Percentiles rank a stretch among this genome's conserved stretches.
Evolutionary conservation across 2,797 vertebrate species (phyloP).

Genomic region (Delichon dasypus): DNA sequence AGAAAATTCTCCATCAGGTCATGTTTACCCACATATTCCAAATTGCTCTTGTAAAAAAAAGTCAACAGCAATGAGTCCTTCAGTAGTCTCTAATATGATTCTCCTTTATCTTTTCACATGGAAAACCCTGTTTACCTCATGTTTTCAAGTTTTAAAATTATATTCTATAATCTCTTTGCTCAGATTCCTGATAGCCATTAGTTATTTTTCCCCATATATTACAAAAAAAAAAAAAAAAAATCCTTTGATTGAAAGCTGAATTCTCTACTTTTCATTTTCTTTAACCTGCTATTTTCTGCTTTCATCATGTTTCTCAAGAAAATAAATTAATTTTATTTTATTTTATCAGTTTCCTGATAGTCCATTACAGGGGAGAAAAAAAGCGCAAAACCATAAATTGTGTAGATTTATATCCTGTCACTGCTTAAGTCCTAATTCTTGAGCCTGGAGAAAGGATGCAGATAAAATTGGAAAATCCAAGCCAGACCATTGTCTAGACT

Average conservation of each 20-base stretch:
- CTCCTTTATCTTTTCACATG: neutral
- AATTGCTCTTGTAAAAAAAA: neutral
- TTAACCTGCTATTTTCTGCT: neutral
- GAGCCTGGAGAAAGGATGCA: neutral
- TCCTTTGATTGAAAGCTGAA: neutral
- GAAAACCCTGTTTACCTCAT: neutral
- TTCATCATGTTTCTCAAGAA: neutral
- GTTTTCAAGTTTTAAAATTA: neutral
- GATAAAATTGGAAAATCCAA: conserved; percentile 26
- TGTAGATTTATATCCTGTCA: conserved; percentile 14
- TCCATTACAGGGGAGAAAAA: neutral
- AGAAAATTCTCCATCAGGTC: neutral
- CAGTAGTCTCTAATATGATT: neutral
- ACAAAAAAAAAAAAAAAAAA: neutral
- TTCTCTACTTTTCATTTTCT: neutral
- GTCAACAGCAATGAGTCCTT: neutral
- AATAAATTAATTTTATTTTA: neutral
- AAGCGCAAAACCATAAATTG: neutral
- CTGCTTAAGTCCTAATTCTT: neutral
- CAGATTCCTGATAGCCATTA: neutral
- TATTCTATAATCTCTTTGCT: neutral
- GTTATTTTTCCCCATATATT: neutral
- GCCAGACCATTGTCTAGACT: neutral
- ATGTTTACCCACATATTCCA: neutral
- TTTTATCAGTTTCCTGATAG: neutral